A percentile compares a stretch with the other conserved stretches of the same genome.
phyloP scores from a whole-genome alignment of 1,140 invertebrate species.

The Polyergus mexicanus region DNA sequence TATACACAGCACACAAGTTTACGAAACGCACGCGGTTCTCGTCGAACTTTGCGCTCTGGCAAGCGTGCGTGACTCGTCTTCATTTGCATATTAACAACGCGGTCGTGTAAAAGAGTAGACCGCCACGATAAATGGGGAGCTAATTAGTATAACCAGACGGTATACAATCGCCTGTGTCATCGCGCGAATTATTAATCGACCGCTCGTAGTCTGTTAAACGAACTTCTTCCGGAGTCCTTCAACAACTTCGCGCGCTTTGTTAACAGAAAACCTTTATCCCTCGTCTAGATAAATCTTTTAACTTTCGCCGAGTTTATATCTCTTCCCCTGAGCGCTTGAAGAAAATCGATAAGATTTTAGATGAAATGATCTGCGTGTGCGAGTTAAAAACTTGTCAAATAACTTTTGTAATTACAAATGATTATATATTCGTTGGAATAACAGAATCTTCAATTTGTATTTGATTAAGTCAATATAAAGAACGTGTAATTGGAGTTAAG shows the following conservation, averaged over 20 bases:
- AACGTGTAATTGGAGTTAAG: not conserved
- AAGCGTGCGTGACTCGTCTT: conserved; percentile 18
- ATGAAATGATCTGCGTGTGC: not conserved
- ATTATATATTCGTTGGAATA: too few species aligned
- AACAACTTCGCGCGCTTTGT: conserved; percentile 6
- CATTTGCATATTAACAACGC: conserved; percentile 53
- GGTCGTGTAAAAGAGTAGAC: conserved; percentile 26
- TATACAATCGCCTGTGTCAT: conserved; percentile 52
- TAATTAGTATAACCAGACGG: conserved; percentile 58
- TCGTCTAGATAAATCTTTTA: not conserved
- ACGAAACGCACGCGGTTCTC: not conserved
- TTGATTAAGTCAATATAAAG: not conserved
- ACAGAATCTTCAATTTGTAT: too few species aligned
- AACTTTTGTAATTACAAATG: not conserved
- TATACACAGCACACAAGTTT: not conserved
- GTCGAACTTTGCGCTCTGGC: not conserved
- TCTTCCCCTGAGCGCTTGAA: not conserved
- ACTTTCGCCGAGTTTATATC: not conserved
- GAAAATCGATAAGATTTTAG: not conserved
- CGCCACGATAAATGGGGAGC: conserved; percentile 6
- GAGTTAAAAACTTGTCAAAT: not conserved
- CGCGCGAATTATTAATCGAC: conserved; percentile 44
- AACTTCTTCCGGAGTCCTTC: conserved; percentile 17
- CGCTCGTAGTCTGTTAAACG: conserved; percentile 25
- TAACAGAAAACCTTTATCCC: conserved; percentile 9